Percentiles rank a stretch among this genome's conserved stretches.
Conservation (phyloP, 2,888 invertebrate species). For the Hybos culiciformis region DNA sequence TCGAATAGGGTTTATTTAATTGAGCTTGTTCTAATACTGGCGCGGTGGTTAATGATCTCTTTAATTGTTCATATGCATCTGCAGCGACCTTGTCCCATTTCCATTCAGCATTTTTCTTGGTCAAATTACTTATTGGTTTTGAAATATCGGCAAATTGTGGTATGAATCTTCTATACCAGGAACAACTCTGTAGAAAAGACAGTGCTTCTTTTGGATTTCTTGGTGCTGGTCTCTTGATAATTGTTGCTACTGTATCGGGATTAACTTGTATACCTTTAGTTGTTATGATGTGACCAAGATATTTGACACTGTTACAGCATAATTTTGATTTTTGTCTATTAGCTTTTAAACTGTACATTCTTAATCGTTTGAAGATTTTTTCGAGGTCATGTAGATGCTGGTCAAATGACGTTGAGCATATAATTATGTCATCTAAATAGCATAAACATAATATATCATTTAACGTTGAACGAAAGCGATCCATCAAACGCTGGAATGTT, state of each 20-base stretch:
- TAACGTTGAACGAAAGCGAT: background rate
- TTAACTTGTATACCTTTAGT: conserved; percentile 16
- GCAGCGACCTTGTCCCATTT: conserved; percentile 5
- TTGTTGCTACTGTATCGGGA: conserved; percentile 18
- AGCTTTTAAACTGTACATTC: conserved; percentile 3
- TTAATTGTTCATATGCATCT: conserved; percentile 3
- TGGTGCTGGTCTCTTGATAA: conserved; percentile 9
- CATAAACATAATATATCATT: background rate
- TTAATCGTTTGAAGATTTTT: conserved; percentile 12
- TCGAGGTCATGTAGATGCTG: conserved; percentile 7
- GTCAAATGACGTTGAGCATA: background rate
- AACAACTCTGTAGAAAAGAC: conserved; percentile 20
- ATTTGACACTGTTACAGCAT: conserved; percentile 8
- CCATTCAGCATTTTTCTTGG: conserved; percentile 11
- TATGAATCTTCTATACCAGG: conserved; percentile 23
- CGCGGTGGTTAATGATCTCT: conserved; percentile 16
- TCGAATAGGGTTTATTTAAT: conserved; percentile 17
- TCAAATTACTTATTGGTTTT: conserved; percentile 15
- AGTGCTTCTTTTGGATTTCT: conserved; percentile 17
- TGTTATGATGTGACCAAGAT: conserved; percentile 12
- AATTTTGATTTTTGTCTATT: conserved; percentile 8
- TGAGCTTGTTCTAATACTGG: conserved; percentile 18
- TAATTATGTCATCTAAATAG: background rate
- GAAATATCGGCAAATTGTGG: conserved; percentile 22
- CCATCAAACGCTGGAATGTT: background rate